phyloP scores from a whole-genome alignment of 1,140 invertebrate genomes.

The Caenorhabditis remanei region DNA sequence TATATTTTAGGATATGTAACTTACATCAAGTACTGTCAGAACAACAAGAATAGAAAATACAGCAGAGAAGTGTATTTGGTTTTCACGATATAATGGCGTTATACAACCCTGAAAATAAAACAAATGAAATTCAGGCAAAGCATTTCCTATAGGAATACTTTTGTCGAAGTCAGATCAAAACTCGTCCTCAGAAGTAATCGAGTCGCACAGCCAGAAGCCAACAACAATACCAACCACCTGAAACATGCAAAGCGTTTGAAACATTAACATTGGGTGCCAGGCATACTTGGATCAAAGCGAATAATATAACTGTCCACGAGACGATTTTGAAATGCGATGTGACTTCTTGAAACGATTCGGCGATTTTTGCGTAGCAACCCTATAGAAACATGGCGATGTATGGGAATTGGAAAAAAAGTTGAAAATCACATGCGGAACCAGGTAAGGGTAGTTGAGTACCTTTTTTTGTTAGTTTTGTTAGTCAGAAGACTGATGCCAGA shows the following conservation, averaged over 20 bases:
- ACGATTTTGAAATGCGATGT: conserved; percentile 75
- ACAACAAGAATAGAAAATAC: conserved; percentile 56
- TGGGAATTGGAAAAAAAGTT: background rate
- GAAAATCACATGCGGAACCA: no score
- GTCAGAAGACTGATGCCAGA: no score
- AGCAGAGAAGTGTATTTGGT: conserved; percentile 59
- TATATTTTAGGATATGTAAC: background rate
- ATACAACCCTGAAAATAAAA: conserved; percentile 43
- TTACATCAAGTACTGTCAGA: conserved; percentile 38
- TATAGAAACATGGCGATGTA: conserved; percentile 38
- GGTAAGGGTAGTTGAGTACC: no score
- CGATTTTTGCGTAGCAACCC: conserved; percentile 75
- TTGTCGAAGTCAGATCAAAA: conserved; percentile 2
- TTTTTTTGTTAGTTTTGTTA: no score
- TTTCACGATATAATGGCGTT: conserved; percentile 48
- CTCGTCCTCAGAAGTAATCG: conserved; percentile 72
- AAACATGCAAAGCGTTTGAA: conserved; percentile 57
- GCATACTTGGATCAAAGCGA: conserved; percentile 73
- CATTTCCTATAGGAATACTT: background rate
- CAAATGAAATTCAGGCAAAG: background rate
- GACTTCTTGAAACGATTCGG: conserved; percentile 72
- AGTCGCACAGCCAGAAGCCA: conserved; percentile 77
- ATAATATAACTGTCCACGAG: conserved; percentile 75
- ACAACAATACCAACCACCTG: conserved; percentile 76
- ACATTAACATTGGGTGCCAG: background rate